Evolutionary conservation across 1,140 invertebrate species (phyloP).

Genomic region (Lepidotrigona ventralis): DNA sequence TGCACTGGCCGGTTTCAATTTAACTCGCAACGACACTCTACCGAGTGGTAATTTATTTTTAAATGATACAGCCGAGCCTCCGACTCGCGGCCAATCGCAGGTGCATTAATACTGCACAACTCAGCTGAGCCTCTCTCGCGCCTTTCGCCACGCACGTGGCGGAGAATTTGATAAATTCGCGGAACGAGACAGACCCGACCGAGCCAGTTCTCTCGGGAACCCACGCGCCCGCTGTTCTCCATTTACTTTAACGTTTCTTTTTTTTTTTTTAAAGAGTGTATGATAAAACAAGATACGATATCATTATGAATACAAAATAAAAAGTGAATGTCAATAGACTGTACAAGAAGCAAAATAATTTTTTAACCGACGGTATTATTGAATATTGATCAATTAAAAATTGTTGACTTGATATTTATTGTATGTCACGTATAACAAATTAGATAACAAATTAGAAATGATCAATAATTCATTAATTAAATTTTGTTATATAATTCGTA

Average conservation of each 20-base stretch:
- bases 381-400: too few species aligned
- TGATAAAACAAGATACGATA: too few species aligned
- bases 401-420: neutral
- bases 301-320: too few species aligned
- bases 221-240: neutral
- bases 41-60: constrained; percentile 68
- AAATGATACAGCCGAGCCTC: constrained; percentile 65
- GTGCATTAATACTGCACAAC: constrained; percentile 25
- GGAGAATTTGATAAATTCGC: constrained; percentile 11
- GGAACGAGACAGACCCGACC: too few species aligned
- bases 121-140: neutral
- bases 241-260: neutral
- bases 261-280: neutral
- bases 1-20: constrained; percentile 69
- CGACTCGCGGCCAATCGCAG: constrained; percentile 58
- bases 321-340: too few species aligned
- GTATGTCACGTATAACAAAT: neutral
- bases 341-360: too few species aligned
- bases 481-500: neutral
- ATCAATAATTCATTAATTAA: neutral
- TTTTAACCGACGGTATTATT: too few species aligned
- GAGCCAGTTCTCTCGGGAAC: neutral
- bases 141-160: constrained; percentile 36
- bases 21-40: constrained; percentile 44
- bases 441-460: neutral